These are phyloP conservation scores for Hexactinellida sp. DNA, from an alignment of 37 sponge, comb jelly and placozoan genomes.

Conservation along the genomic window DNA sequence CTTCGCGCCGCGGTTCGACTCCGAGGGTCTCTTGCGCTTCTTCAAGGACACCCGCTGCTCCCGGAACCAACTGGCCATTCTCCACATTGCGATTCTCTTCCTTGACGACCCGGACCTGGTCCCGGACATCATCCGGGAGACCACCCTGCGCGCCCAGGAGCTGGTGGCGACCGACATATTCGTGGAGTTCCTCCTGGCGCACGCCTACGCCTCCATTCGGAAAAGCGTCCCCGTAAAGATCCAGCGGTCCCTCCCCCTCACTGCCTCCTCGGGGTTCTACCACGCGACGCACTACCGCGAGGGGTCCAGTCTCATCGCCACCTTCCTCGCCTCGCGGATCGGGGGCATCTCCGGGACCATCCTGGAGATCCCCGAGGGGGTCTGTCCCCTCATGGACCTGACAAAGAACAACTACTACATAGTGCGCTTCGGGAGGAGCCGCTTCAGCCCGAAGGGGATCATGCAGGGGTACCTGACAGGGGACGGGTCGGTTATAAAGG, in stretches of 20 bases:
- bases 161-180: neutral
- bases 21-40: neutral
- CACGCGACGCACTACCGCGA: neutral
- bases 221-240: neutral
- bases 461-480: neutral
- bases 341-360: neutral
- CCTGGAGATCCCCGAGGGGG: neutral
- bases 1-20: neutral
- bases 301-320: neutral
- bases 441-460: neutral
- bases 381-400: neutral
- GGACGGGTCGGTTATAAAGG: neutral
- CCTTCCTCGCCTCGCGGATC: neutral
- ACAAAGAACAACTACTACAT: conserved; percentile 11
- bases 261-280: neutral
- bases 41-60: neutral
- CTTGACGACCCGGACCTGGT: neutral
- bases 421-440: neutral
- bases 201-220: neutral
- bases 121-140: neutral
- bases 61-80: neutral
- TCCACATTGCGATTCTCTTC: neutral
- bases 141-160: neutral
- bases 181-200: neutral
- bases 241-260: neutral